Evolutionary conservation across 53 echinoderm and acorn worm species (phyloP).

Genomic region (Holothuria scabra): DNA sequence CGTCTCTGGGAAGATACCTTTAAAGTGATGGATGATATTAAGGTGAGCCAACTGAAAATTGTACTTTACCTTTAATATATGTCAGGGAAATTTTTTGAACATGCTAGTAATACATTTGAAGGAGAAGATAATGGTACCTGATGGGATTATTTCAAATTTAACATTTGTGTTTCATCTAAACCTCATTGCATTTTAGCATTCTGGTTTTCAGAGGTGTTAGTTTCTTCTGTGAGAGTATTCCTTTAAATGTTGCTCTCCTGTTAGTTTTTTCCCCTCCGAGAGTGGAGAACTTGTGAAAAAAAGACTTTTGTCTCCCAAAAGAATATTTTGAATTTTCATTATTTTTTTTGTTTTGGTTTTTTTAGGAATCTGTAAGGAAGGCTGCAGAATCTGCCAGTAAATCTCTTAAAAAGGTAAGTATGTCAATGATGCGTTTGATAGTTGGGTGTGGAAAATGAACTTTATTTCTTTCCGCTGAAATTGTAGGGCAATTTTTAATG

Average conservation of each 20-base stretch:
- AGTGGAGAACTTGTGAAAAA: too few relatives aligned
- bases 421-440: neutral
- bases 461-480: neutral
- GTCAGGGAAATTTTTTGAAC: neutral
- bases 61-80: neutral
- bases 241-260: too few relatives aligned
- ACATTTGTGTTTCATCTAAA: too few relatives aligned
- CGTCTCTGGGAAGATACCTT: slow-evolving; percentile 91
- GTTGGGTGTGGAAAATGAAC: neutral
- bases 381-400: slow-evolving; percentile 89
- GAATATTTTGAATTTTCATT: neutral
- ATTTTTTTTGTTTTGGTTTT: slow-evolving; percentile 39
- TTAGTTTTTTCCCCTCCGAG: too few relatives aligned
- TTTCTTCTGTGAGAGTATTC: too few relatives aligned
- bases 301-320: too few relatives aligned
- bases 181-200: too few relatives aligned
- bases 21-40: slow-evolving; percentile 88
- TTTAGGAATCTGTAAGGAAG: slow-evolving; percentile 90
- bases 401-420: slow-evolving; percentile 81
- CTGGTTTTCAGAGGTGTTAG: too few relatives aligned
- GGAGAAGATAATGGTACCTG: too few relatives aligned
- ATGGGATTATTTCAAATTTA: too few relatives aligned
- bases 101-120: neutral
- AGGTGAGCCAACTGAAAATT: slow-evolving; percentile 52
- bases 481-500: too few relatives aligned